These are phyloP conservation scores for Python bivittatus DNA, from an alignment of 2,113 vertebrate species.

Conservation along the genomic window DNA sequence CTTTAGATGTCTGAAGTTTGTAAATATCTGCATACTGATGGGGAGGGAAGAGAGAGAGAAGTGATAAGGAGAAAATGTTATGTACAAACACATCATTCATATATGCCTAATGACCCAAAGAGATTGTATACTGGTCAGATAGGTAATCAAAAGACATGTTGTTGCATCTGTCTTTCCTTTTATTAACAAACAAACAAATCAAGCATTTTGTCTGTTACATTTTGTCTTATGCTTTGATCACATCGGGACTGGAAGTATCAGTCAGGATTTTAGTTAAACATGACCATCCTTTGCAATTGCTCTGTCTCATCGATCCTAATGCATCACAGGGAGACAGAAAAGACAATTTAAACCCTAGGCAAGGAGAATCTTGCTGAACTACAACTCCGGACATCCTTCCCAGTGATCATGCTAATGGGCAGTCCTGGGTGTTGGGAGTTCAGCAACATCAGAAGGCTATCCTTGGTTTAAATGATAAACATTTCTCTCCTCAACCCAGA, in stretches of 20 bases:
- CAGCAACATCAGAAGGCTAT: background rate
- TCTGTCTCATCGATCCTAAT: background rate
- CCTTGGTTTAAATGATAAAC: background rate
- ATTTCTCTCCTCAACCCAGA: background rate
- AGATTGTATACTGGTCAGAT: background rate
- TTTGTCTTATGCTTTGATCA: background rate
- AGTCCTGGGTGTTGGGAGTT: background rate
- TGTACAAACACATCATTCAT: conserved; percentile 32
- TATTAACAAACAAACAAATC: background rate
- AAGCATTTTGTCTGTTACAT: background rate
- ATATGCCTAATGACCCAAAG: background rate
- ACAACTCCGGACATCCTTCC: background rate
- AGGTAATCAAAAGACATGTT: background rate
- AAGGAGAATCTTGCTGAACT: background rate
- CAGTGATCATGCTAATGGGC: background rate
- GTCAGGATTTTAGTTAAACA: background rate
- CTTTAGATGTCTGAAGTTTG: conserved; percentile 31
- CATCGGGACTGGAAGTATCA: background rate
- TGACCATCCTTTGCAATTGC: background rate
- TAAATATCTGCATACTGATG: conserved; percentile 29
- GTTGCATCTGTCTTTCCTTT: conserved; percentile 21
- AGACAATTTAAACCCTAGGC: conserved; percentile 1
- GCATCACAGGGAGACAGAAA: background rate
- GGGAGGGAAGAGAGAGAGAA: background rate
- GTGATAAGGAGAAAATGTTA: conserved; percentile 33